Conservation (phyloP, 2,888 invertebrate genomes). For the Perizoma flavofasciatum region DNA sequence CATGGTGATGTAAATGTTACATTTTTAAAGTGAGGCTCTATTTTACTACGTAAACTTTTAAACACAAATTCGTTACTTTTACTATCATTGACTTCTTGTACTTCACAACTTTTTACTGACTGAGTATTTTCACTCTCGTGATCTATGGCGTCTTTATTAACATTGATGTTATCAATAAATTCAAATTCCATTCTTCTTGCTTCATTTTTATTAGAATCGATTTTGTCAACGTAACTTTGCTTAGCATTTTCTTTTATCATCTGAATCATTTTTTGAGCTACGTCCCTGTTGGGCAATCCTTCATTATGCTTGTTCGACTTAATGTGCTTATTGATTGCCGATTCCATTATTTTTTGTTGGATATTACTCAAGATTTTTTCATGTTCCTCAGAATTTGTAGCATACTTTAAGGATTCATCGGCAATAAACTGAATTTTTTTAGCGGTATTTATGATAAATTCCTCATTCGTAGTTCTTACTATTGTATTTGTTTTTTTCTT, state of each 20-base stretch:
- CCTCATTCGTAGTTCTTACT: constrained; percentile 6
- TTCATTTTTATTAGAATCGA: constrained; percentile 21
- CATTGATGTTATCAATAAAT: constrained; percentile 20
- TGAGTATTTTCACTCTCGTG: background rate
- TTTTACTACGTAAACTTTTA: background rate
- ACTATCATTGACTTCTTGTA: background rate
- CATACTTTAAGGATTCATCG: constrained; percentile 37
- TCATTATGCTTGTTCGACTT: background rate
- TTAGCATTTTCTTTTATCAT: constrained; percentile 38
- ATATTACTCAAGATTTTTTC: constrained; percentile 40
- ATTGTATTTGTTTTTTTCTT: constrained; percentile 26
- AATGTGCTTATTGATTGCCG: constrained; percentile 20
- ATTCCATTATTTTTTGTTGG: constrained; percentile 11
- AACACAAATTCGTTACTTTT: background rate
- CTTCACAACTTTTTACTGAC: background rate
- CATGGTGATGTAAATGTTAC: constrained; percentile 35
- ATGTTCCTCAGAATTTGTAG: constrained; percentile 39
- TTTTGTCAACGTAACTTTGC: background rate
- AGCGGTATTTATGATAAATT: constrained; percentile 41
- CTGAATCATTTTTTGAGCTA: constrained; percentile 22
- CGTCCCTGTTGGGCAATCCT: background rate
- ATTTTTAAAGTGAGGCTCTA: constrained; percentile 8
- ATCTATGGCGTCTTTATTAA: constrained; percentile 13
- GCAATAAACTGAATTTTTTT: constrained; percentile 50
- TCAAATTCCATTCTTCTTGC: constrained; percentile 33